Conservation (phyloP, 1,140 invertebrate genomes). For the Camponotus pennsylvanicus region DNA sequence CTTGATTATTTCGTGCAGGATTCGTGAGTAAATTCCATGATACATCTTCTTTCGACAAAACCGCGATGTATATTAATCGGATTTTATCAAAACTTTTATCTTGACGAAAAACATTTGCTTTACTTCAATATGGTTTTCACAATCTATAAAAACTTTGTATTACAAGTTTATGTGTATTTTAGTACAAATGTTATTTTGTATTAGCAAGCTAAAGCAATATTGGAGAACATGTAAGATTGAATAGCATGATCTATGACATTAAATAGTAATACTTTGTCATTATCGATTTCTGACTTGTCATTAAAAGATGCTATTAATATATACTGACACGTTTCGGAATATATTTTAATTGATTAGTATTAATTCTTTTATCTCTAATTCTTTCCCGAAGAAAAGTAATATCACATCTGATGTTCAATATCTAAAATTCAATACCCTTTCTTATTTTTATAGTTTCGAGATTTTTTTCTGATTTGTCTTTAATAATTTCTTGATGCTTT, state of each 20-base stretch:
- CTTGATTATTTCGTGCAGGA: conserved; percentile 14
- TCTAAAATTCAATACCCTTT: background rate
- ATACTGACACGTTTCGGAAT: background rate
- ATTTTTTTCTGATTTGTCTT: background rate
- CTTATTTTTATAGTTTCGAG: conserved; percentile 3
- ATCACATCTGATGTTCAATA: background rate
- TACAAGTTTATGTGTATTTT: background rate
- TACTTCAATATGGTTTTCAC: background rate
- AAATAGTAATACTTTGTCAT: no score
- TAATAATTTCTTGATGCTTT: conserved; percentile 12
- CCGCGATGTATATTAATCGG: background rate
- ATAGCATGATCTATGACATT: no score
- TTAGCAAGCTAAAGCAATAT: background rate
- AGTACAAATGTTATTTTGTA: background rate
- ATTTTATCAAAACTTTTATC: background rate
- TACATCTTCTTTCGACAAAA: background rate
- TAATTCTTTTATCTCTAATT: background rate
- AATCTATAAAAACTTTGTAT: background rate
- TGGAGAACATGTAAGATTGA: no score
- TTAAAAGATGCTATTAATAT: background rate
- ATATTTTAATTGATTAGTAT: background rate
- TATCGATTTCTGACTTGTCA: background rate
- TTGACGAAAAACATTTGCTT: background rate
- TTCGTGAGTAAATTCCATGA: conserved; percentile 3
- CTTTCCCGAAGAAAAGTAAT: background rate